Percentiles rank a stretch among this genome's conserved stretches.
These are phyloP conservation scores for Neodontobutis hainanensis DNA, from an alignment of 2,113 vertebrate species.

Conservation along the genomic window DNA sequence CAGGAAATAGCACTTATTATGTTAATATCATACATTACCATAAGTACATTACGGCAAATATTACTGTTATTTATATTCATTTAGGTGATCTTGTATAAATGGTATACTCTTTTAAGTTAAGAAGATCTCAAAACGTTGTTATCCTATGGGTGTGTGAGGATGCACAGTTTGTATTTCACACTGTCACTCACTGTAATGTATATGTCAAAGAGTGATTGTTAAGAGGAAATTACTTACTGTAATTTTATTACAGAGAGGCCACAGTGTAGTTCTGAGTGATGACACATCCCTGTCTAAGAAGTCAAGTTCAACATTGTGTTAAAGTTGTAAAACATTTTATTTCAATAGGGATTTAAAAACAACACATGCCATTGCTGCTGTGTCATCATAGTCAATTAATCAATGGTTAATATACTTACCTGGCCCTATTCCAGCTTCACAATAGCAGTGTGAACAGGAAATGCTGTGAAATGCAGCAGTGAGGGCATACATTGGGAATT, in stretches of 20 bases:
- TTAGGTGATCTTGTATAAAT: too few relatives aligned
- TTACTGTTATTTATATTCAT: too few relatives aligned
- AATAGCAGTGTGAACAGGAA: conserved; percentile 69
- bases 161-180: neutral
- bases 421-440: conserved; percentile 50
- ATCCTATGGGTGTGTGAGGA: too few relatives aligned
- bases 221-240: neutral
- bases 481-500: conserved; percentile 70
- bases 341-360: neutral
- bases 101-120: too few relatives aligned
- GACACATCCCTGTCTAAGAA: neutral
- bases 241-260: neutral
- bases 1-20: conserved; percentile 27
- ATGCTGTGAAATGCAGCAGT: conserved; percentile 62
- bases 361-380: conserved; percentile 11
- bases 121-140: too few relatives aligned
- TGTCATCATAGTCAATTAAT: conserved; percentile 42
- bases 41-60: too few relatives aligned
- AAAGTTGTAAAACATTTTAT: neutral
- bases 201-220: neutral
- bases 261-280: neutral
- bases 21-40: too few relatives aligned
- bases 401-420: conserved; percentile 41
- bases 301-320: neutral
- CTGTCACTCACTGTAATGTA: neutral